These are phyloP conservation scores for Eptesicus fuscus DNA, from an alignment of 2,113 vertebrate genomes.

Conservation along the genomic window DNA sequence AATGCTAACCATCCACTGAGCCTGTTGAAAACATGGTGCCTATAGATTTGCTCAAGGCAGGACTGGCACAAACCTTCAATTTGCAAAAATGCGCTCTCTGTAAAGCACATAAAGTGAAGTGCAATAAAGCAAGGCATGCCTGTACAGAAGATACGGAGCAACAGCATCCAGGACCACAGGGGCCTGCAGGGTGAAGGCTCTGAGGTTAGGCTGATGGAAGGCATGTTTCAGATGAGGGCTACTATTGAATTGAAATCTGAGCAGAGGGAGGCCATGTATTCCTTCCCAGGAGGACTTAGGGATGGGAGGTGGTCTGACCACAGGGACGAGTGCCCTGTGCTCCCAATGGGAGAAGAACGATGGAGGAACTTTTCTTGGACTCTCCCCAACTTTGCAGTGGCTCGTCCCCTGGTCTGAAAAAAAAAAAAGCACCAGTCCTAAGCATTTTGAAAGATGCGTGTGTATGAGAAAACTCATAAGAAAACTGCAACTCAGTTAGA, in stretches of 20 bases:
- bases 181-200: background rate
- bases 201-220: background rate
- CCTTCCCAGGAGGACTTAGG: background rate
- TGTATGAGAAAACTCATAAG: background rate
- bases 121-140: background rate
- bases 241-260: background rate
- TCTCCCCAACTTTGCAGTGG: background rate
- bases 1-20: background rate
- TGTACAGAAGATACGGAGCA: background rate
- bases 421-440: background rate
- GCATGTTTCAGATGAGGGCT: background rate
- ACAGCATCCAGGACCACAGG: rapidly evolving
- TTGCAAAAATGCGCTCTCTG: background rate
- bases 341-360: background rate
- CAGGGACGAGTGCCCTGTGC: too few relatives aligned
- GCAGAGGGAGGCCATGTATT: background rate
- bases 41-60: background rate
- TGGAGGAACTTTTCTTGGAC: background rate
- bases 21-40: background rate
- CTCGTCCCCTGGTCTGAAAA: background rate
- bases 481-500: background rate
- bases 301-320: background rate
- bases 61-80: background rate
- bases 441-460: background rate
- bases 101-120: background rate